Conservation (phyloP, 2,113 vertebrate species). For the Sclerurus mexicanus region DNA sequence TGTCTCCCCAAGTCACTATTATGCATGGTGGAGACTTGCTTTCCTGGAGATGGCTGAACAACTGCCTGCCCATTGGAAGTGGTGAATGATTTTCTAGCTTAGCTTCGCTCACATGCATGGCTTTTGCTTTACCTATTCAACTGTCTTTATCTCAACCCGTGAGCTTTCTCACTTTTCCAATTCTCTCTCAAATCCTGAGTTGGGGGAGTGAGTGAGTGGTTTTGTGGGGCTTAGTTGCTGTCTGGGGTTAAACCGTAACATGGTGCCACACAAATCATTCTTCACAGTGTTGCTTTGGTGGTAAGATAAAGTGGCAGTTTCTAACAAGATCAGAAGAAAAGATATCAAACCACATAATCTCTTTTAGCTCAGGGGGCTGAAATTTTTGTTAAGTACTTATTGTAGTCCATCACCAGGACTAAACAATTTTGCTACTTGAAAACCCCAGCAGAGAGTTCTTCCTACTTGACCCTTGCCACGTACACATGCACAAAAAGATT, state of each 20-base stretch:
- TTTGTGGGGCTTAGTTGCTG: not conserved
- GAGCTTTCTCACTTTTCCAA: not conserved
- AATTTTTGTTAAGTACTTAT: not conserved
- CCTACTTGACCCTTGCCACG: not conserved
- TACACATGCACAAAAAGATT: not conserved
- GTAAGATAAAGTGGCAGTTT: not conserved
- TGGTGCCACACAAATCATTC: not conserved
- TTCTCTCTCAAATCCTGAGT: not conserved
- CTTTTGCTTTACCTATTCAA: not conserved
- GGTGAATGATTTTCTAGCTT: not conserved
- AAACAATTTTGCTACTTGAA: not conserved
- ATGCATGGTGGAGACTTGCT: not conserved
- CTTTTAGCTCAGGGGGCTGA: not conserved
- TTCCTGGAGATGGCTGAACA: not conserved
- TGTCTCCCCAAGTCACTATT: not conserved
- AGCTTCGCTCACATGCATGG: not conserved
- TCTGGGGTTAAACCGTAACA: not conserved
- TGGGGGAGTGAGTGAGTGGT: accelerated
- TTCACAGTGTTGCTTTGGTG: not conserved
- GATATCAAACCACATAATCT: not conserved
- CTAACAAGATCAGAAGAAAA: not conserved
- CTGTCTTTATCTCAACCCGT: not conserved
- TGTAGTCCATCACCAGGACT: not conserved
- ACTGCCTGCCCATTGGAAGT: not conserved
- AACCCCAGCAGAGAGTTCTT: not conserved